These are phyloP conservation scores for Rattus norvegicus DNA, from an alignment of 2,113 vertebrate species.

Conservation along the genomic window DNA sequence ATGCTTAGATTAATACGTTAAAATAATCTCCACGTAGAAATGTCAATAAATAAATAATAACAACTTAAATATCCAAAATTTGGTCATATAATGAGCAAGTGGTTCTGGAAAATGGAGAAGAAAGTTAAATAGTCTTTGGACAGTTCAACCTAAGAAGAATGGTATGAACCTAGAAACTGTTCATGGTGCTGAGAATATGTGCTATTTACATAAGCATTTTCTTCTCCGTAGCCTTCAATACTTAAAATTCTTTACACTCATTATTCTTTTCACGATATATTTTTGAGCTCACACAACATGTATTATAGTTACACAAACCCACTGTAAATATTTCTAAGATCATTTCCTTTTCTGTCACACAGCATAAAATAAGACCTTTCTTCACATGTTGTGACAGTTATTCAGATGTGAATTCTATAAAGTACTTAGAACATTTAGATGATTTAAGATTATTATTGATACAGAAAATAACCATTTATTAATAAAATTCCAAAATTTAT, in stretches of 20 bases:
- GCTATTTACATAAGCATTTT: neutral
- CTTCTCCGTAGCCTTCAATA: neutral
- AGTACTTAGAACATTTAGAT: neutral
- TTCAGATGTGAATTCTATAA: neutral
- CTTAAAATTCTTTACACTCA: neutral
- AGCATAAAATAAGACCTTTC: neutral
- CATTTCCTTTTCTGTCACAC: neutral
- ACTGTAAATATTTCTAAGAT: neutral
- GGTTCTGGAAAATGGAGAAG: neutral
- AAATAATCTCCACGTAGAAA: neutral
- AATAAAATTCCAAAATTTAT: neutral
- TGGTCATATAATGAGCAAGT: neutral
- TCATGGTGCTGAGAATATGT: neutral
- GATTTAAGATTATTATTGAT: neutral
- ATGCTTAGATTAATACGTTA: constrained; percentile 2
- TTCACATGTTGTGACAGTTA: neutral
- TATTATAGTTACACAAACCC: neutral
- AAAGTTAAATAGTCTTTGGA: neutral
- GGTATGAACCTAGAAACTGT: neutral
- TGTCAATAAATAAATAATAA: constrained; percentile 15
- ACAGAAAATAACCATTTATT: neutral
- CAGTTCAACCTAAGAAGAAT: neutral
- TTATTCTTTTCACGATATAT: neutral
- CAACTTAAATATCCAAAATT: constrained; percentile 9
- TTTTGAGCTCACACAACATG: neutral